Evolutionary conservation across 2,113 vertebrate genomes (phyloP).

Genomic region (Bubo blakistoni): DNA sequence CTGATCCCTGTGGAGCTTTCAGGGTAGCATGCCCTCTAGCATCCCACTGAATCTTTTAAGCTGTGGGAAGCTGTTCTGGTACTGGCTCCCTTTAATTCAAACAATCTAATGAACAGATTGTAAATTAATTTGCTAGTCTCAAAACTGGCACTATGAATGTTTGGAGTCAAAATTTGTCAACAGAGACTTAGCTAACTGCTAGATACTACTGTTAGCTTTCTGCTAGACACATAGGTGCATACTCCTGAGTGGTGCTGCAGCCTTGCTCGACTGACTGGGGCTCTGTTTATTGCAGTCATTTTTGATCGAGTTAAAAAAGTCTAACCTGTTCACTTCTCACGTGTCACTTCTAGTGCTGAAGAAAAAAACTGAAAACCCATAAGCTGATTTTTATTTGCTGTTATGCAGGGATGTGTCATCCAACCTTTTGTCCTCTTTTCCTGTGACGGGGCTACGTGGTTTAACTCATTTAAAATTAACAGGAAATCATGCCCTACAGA

Average conservation of each 20-base stretch:
- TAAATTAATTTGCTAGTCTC: background rate
- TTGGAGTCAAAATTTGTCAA: background rate
- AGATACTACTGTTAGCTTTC: background rate
- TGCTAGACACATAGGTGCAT: background rate
- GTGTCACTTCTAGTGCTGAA: slow-evolving; percentile 29
- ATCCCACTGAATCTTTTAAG: background rate
- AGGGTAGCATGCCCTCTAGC: background rate
- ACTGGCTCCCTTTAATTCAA: background rate
- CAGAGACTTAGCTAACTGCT: background rate
- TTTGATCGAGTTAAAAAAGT: slow-evolving; percentile 11
- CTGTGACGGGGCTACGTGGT: slow-evolving; percentile 85
- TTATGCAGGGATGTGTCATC: slow-evolving; percentile 88
- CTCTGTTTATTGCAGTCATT: slow-evolving; percentile 14
- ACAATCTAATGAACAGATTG: background rate
- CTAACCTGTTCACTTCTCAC: slow-evolving; percentile 15
- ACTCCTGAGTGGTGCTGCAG: background rate
- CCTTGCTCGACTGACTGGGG: background rate
- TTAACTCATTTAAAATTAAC: slow-evolving; percentile 94
- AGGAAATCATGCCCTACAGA: slow-evolving; percentile 87
- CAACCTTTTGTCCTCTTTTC: slow-evolving; percentile 89
- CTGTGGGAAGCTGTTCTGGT: background rate
- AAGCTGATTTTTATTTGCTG: slow-evolving; percentile 70
- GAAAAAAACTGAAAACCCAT: slow-evolving; percentile 2
- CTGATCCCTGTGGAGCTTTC: background rate
- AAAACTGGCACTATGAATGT: background rate